A percentile compares a stretch with the other conserved stretches of the same genome.
Evolutionary conservation across 2,113 vertebrate genomes (phyloP).

Genomic region (Andinoacara biseriatus): DNA sequence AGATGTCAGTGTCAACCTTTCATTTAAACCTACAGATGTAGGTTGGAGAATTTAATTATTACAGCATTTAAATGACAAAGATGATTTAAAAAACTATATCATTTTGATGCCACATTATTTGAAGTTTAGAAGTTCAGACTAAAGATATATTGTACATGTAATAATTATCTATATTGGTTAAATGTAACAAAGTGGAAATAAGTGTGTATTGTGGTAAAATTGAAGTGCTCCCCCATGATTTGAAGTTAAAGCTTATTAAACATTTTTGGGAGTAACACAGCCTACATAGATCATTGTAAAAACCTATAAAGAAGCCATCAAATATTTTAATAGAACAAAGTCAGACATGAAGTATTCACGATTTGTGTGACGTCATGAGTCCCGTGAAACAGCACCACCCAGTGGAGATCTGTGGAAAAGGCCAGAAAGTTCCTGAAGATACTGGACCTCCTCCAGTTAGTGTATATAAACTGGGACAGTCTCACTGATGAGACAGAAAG

Average conservation of each 20-base stretch:
- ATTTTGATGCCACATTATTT: not conserved
- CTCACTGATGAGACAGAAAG: conserved; percentile 35
- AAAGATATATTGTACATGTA: not conserved
- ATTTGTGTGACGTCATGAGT: not conserved
- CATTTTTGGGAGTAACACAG: not conserved
- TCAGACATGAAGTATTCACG: not conserved
- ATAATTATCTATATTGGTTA: too few species aligned
- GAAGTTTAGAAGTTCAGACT: not conserved
- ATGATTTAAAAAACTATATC: not conserved
- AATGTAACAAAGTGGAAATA: too few species aligned
- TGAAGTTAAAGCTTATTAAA: too few species aligned
- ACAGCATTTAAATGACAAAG: not conserved
- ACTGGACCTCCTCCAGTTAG: not conserved
- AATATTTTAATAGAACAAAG: not conserved
- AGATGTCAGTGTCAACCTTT: not conserved
- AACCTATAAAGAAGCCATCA: not conserved
- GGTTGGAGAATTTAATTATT: not conserved
- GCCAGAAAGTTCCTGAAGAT: conserved; percentile 18
- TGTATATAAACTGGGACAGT: conserved; percentile 31
- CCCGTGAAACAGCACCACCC: not conserved
- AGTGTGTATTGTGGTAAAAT: too few species aligned
- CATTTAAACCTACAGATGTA: not conserved
- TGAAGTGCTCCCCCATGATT: too few species aligned
- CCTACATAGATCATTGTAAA: not conserved
- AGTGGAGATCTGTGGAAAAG: conserved; percentile 2